phyloP scores from a whole-genome alignment of 2,888 invertebrate genomes.

The Drosophila melanosoma region DNA sequence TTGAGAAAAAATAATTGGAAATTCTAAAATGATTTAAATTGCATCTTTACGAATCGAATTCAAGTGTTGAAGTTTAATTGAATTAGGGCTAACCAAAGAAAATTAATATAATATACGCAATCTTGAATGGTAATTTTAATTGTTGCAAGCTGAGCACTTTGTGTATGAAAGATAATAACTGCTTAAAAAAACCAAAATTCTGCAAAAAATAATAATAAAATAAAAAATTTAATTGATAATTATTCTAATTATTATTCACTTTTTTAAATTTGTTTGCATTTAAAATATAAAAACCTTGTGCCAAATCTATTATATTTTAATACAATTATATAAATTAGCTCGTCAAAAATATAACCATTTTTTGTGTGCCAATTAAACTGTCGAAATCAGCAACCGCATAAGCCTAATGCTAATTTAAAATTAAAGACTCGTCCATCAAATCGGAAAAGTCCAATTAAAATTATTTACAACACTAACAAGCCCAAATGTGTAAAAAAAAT shows the following conservation, averaged over 20 bases:
- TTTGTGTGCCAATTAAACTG: constrained; percentile 37
- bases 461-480: constrained; percentile 14
- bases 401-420: constrained; percentile 36
- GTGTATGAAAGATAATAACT: not conserved
- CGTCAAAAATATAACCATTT: constrained; percentile 13
- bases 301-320: not conserved
- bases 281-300: not conserved
- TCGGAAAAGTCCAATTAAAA: constrained; percentile 45
- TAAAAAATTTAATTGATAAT: not conserved
- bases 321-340: constrained; percentile 4
- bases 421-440: constrained; percentile 15
- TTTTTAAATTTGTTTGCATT: not conserved
- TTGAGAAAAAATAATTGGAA: constrained; percentile 32
- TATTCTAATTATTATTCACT: not conserved
- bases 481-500: constrained; percentile 64
- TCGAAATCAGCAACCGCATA: constrained; percentile 26
- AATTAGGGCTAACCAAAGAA: not conserved
- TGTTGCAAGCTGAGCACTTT: not conserved
- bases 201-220: not conserved
- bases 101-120: not conserved
- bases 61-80: constrained; percentile 6
- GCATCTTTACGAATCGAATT: not conserved
- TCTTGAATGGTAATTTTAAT: not conserved
- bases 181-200: not conserved
- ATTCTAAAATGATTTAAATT: not conserved